Evolutionary conservation across 2,113 vertebrate genomes (phyloP).

Genomic region (Canis aureus): DNA sequence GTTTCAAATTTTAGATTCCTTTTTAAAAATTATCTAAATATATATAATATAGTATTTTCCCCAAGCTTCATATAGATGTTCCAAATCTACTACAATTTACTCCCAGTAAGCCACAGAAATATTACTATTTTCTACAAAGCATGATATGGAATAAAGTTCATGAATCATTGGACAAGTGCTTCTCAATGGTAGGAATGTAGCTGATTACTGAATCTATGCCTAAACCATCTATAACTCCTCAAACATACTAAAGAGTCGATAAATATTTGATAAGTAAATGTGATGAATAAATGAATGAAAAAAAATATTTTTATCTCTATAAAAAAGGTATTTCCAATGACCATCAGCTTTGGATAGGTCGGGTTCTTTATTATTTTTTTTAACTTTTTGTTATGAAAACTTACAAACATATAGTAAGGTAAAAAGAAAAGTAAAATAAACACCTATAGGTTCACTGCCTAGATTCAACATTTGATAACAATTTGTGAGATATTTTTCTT

Average conservation of each 20-base stretch:
- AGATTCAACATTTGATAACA: slow-evolving; percentile 12
- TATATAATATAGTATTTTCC: neutral
- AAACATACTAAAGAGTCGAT: neutral
- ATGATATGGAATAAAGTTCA: neutral
- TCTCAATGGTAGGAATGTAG: neutral
- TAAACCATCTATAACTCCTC: neutral
- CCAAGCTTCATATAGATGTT: neutral
- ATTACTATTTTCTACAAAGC: neutral
- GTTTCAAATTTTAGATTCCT: neutral
- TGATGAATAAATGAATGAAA: neutral
- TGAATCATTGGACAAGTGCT: neutral
- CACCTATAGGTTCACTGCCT: neutral
- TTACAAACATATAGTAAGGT: neutral
- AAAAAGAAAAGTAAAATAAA: neutral
- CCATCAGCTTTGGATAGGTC: neutral
- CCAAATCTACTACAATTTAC: neutral
- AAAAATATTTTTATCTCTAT: neutral
- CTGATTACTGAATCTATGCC: neutral
- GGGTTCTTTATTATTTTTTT: neutral
- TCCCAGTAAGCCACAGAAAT: neutral
- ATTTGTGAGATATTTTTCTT: neutral
- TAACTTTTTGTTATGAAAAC: neutral
- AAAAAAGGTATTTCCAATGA: neutral
- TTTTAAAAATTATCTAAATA: neutral
- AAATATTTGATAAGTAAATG: neutral